Evolutionary conservation across 2,113 vertebrate genomes (phyloP).

Genomic region (Panthera tigris): DNA sequence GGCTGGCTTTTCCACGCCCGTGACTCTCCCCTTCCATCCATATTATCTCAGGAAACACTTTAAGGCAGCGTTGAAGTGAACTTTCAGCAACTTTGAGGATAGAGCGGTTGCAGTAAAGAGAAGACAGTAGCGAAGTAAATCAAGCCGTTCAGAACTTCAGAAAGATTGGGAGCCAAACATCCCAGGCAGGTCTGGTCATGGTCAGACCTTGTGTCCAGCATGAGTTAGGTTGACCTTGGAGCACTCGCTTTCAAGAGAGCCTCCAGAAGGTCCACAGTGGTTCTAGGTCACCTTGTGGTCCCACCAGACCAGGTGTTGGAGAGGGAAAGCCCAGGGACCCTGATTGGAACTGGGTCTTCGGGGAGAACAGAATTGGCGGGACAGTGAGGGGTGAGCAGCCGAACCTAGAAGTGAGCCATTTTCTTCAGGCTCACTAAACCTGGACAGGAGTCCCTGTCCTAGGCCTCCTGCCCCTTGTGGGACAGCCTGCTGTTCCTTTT

Average conservation of each 20-base stretch:
- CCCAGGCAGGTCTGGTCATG: background rate
- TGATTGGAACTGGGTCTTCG: background rate
- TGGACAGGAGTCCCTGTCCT: background rate
- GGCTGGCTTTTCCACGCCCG: background rate
- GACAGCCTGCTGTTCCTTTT: background rate
- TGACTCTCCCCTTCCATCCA: background rate
- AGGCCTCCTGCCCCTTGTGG: background rate
- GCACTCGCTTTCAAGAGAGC: background rate
- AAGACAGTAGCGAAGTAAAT: background rate
- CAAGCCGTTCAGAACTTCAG: background rate
- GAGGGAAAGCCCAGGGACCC: background rate
- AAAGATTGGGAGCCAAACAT: background rate
- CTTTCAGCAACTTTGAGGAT: background rate
- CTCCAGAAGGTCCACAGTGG: background rate
- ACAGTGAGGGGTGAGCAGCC: accelerated
- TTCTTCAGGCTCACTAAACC: background rate
- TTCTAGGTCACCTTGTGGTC: background rate
- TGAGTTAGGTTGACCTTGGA: background rate
- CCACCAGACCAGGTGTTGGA: no score
- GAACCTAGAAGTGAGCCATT: background rate
- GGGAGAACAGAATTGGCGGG: background rate
- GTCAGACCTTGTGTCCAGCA: background rate
- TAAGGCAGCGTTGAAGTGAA: background rate
- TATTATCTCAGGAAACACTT: background rate
- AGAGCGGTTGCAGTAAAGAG: background rate